Percentiles rank a stretch among this genome's conserved stretches.
These are phyloP conservation scores for Dendroctonus ponderosae DNA, from an alignment of 1,140 invertebrate genomes.

Conservation along the genomic window DNA sequence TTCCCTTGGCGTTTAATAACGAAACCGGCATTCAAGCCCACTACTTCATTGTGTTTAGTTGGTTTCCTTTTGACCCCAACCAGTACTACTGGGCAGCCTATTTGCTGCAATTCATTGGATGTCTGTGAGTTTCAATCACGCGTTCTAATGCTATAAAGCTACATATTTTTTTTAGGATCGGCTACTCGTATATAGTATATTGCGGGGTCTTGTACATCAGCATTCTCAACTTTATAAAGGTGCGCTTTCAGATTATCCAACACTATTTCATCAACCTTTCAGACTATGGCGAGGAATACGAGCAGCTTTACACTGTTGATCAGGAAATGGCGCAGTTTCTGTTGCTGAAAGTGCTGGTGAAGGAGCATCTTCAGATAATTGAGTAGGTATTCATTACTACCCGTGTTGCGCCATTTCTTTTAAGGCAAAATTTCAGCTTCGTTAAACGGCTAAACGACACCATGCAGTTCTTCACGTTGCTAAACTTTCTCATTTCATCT, in stretches of 20 bases:
- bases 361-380: slow-evolving; percentile 27
- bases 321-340: slow-evolving; percentile 13
- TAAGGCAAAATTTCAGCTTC: slow-evolving; percentile 16
- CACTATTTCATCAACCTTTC: slow-evolving; percentile 23
- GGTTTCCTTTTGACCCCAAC: slow-evolving; percentile 36
- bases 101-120: slow-evolving; percentile 26
- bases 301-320: slow-evolving; percentile 5
- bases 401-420: not conserved
- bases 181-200: slow-evolving; percentile 34
- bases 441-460: slow-evolving; percentile 14
- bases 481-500: slow-evolving; percentile 34
- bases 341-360: slow-evolving; percentile 21
- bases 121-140: slow-evolving; percentile 15
- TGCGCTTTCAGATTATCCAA: slow-evolving; percentile 24
- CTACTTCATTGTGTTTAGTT: slow-evolving; percentile 25
- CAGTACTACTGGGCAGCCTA: slow-evolving; percentile 29
- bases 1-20: slow-evolving; percentile 22
- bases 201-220: slow-evolving; percentile 28
- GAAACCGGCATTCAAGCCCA: slow-evolving; percentile 16
- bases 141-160: too few relatives aligned
- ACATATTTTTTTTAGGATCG: slow-evolving; percentile 22
- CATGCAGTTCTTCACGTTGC: slow-evolving; percentile 23
- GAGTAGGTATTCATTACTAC: not conserved
- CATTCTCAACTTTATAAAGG: slow-evolving; percentile 17
- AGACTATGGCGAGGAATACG: slow-evolving; percentile 17